These are phyloP conservation scores for Drosophila fulvimacula DNA, from an alignment of 2,888 invertebrate genomes.

Conservation along the genomic window DNA sequence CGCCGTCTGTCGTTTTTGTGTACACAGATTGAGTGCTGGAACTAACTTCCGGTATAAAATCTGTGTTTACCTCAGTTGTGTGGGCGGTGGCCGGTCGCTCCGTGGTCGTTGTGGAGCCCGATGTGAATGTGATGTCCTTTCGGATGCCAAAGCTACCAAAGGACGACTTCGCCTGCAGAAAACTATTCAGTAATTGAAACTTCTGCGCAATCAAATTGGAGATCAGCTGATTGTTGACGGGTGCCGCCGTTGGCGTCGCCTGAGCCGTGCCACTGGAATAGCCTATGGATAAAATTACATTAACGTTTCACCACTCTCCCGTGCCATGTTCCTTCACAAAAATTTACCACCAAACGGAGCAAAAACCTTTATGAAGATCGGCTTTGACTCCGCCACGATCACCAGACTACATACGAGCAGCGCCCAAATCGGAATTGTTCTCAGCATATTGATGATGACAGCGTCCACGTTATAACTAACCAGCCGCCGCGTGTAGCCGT, in stretches of 20 bases:
- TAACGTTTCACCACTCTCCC: background rate
- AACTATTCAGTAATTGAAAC: slow-evolving; percentile 48
- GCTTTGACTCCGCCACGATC: slow-evolving; percentile 50
- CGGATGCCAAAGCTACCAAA: slow-evolving; percentile 54
- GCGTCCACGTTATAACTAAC: slow-evolving; percentile 47
- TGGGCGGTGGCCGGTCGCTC: slow-evolving; percentile 37
- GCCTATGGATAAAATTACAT: slow-evolving; percentile 24
- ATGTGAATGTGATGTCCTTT: slow-evolving; percentile 39
- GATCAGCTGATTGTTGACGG: slow-evolving; percentile 51
- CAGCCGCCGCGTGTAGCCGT: slow-evolving; percentile 39
- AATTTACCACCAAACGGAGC: slow-evolving; percentile 57
- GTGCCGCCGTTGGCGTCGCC: slow-evolving; percentile 29
- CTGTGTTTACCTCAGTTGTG: slow-evolving; percentile 75
- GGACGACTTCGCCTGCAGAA: slow-evolving; percentile 57
- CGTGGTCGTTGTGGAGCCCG: slow-evolving; percentile 51
- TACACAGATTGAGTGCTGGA: slow-evolving; percentile 66
- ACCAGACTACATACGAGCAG: slow-evolving; percentile 47
- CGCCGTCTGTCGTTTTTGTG: slow-evolving; percentile 69
- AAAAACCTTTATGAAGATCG: slow-evolving; percentile 63
- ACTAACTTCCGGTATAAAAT: slow-evolving; percentile 64
- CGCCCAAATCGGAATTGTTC: slow-evolving; percentile 57
- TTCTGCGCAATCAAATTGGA: slow-evolving; percentile 58
- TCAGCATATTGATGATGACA: slow-evolving; percentile 48
- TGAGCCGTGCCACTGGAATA: slow-evolving; percentile 17
- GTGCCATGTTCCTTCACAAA: background rate